Evolutionary conservation across 2,113 vertebrate species (phyloP), one percentile per base, ranked within the genome.

Genomic region (Corythaixoides concolor): DNA sequence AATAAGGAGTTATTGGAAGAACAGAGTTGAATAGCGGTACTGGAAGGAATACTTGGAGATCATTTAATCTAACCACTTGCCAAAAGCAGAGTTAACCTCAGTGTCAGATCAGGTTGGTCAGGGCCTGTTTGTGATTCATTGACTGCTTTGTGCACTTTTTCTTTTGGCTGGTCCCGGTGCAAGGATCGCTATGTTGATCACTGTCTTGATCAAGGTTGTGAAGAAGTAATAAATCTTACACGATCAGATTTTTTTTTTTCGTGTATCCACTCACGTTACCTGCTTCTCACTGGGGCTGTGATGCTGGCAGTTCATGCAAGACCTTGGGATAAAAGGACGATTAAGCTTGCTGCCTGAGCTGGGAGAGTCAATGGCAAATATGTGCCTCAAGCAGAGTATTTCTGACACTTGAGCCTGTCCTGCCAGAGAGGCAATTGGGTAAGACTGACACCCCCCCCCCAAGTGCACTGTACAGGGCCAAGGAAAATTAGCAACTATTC

Each of bases 381-480:
- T 0, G 1, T 80, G 35, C 66, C 73, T 26, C 13, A 50, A 74
- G 19, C 8, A 56, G 23, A 68, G 14, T 17, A 23, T 64, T 89
- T 87, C 33, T 58, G 72, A 24, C 2, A 6, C 24, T 53, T 74
- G 47, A 66, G 11, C 37, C 0, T 7, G 13, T 63, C 53, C 28
- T 9, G 19, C 43, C 7, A 6, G 45, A 56, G 39, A 60, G 72
- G 7, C 0, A 4, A 12, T 41, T 63, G 35, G 13, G 13, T 64
- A 52, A 60, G 53, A 49, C 33, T 68, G 58, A 68, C n/a, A n/a
- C n/a, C n/a, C n/a, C n/a, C 2, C 2, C 21, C 21, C 18, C 15
- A 63, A 11, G 12, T 45, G 12, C 37, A 5, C 19, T 45, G 15
- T 32, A n/a, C 0, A 4, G 17, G 15, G 24, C 22, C 4, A 4